Conservation (phyloP, 1,140 invertebrate species). For the Metopolophium dirhodum region DNA sequence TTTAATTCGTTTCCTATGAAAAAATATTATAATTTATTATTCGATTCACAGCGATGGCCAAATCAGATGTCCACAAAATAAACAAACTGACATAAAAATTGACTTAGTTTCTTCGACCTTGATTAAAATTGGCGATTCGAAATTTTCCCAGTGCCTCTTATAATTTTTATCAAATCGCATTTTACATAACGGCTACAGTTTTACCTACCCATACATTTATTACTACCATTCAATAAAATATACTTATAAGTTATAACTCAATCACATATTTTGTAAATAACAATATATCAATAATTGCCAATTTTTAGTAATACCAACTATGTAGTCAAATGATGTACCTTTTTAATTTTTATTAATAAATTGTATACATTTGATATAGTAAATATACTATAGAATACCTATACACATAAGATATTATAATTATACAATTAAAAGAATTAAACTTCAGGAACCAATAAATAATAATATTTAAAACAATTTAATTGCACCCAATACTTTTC, state of each 20-base stretch:
- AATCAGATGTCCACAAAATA: background rate
- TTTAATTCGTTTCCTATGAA: background rate
- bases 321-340: background rate
- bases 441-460: too few relatives aligned
- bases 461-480: too few relatives aligned
- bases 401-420: too few relatives aligned
- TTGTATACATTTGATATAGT: too few relatives aligned
- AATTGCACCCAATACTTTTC: too few relatives aligned
- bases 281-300: background rate
- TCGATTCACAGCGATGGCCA: background rate
- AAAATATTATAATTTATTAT: background rate
- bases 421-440: too few relatives aligned
- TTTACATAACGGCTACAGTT: background rate
- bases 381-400: too few relatives aligned
- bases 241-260: background rate
- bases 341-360: too few relatives aligned
- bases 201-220: background rate
- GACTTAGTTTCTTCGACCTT: background rate
- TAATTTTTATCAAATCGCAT: background rate
- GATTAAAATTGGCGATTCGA: conserved; percentile 13
- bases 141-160: background rate
- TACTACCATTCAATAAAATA: background rate
- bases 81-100: conserved; percentile 9
- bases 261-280: background rate
- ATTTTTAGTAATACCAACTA: background rate